Base-by-base conservation (phyloP, 2,888 invertebrate species). In the Hyposoter dolosus region DNA sequence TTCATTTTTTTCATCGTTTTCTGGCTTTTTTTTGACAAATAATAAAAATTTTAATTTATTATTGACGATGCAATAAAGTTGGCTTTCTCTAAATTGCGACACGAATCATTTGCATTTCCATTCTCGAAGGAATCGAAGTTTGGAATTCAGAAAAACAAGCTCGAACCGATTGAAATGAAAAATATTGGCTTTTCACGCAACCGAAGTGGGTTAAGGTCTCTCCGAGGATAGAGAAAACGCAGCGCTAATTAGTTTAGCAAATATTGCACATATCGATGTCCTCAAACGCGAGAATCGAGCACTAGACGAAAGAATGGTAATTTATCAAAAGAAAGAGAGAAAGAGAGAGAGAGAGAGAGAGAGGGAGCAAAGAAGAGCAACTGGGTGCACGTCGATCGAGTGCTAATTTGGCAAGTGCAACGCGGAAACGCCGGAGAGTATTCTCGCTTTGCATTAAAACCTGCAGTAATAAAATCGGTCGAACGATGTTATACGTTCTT, bases 401-500 rank as follows among this genome's bases (percentile, higher is more conserved):
- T 74, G 83, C 80, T 87, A 85, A 87, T 87, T 87, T 87, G 87
- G 87, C 87, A 87, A 87, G 80, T 81, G 80, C 74, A 66, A 80
- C 79, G 17, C 66, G 79, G 60, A 75, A 76, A 80, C 45, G 69
- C 28, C 40, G 40, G 69, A 65, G 65, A 50, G 23, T 56, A 84
- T 80, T 84, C 50, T 69, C 79, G 74, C 69, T 50, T 1, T 50
- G 53, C 53, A 53, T 23, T n/a, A 53, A n/a, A n/a, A 53, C 10
- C 1, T 56, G 12, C 56, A 12, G 23, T 75, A 60, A 66, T 45
- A 45, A 72, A 40, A 81, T 45, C 63, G 63, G 7, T 4, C 17
- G 28, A 63, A 32, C 17, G 35, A 65, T 45, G 35, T 35, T 35
- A 35, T 17, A 56, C 45, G 60, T 56, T 28, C 28, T 77, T 47